These are phyloP conservation scores for Drosophila nigricruria DNA, from an alignment of 2,888 invertebrate species.

Conservation along the genomic window DNA sequence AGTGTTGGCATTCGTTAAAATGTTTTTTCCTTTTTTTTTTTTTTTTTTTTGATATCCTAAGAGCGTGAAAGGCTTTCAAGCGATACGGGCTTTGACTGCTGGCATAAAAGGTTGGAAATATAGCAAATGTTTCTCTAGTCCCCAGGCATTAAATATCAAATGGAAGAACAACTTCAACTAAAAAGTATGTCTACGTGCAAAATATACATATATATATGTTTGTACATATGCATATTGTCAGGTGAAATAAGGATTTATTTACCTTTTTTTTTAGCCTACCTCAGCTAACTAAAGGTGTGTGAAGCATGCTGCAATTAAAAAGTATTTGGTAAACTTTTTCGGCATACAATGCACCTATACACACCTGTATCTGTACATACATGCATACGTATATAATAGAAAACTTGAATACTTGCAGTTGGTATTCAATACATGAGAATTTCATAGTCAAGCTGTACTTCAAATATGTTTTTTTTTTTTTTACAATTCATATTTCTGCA, in stretches of 20 bases:
- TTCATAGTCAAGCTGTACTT: not conserved
- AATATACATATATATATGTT: not conserved
- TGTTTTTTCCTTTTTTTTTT: constrained; percentile 1
- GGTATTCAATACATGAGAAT: not conserved
- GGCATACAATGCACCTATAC: not conserved
- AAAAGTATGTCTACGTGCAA: not conserved
- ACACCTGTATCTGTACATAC: too few species aligned
- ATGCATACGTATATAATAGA: not conserved
- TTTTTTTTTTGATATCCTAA: not conserved
- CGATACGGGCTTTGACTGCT: not conserved
- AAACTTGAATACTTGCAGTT: not conserved
- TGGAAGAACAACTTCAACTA: constrained; percentile 1
- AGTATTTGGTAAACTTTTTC: constrained; percentile 1
- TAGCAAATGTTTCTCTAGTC: not conserved
- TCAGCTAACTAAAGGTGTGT: not conserved
- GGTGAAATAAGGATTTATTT: not conserved
- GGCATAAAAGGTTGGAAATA: constrained; percentile 7
- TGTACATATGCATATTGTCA: not conserved
- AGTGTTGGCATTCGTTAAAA: constrained; percentile 24
- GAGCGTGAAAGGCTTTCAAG: not conserved
- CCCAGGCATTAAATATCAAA: not conserved
- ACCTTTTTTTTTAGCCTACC: not conserved
- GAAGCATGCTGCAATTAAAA: constrained; percentile 3
- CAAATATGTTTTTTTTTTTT: not conserved
- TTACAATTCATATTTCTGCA: not conserved